Percentiles rank a stretch among this genome's conserved stretches.
phyloP scores from a whole-genome alignment of 2,888 invertebrate species.

The Glaucopsyche alexis region DNA sequence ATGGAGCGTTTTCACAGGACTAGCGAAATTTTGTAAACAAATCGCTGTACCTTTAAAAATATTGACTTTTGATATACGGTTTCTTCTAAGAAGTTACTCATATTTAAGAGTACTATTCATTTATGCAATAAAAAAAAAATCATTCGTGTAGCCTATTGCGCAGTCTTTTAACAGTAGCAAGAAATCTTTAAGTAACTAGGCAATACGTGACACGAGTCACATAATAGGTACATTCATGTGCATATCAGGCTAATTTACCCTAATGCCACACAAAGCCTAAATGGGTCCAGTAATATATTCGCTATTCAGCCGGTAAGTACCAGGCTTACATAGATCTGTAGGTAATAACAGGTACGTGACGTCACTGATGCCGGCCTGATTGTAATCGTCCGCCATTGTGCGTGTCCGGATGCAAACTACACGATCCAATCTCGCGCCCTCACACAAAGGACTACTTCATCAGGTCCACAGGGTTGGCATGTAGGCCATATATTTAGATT shows the following conservation, averaged over 20 bases:
- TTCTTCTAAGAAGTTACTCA: too few species aligned
- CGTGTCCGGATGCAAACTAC: conserved; percentile 61
- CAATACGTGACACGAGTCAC: too few species aligned
- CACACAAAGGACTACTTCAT: conserved; percentile 40
- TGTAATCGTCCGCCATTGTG: conserved; percentile 59
- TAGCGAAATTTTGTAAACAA: too few species aligned
- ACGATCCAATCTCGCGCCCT: conserved; percentile 59
- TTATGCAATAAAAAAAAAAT: too few species aligned
- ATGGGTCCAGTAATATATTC: background rate
- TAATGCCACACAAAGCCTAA: conserved; percentile 3
- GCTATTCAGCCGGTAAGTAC: conserved; percentile 18
- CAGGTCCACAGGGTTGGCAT: conserved; percentile 14
- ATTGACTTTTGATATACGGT: too few species aligned
- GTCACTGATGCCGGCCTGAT: conserved; percentile 59
- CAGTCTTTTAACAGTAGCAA: too few species aligned
- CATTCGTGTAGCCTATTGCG: too few species aligned
- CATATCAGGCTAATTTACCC: background rate
- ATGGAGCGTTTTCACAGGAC: too few species aligned
- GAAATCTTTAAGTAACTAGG: too few species aligned
- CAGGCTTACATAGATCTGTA: conserved; percentile 24
- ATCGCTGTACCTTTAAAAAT: too few species aligned
- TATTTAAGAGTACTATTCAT: too few species aligned
- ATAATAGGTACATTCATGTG: too few species aligned
- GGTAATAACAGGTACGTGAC: conserved; percentile 26
- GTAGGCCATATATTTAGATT: background rate